phyloP scores from a whole-genome alignment of 2,888 invertebrate species.

The Magallana nippona region DNA sequence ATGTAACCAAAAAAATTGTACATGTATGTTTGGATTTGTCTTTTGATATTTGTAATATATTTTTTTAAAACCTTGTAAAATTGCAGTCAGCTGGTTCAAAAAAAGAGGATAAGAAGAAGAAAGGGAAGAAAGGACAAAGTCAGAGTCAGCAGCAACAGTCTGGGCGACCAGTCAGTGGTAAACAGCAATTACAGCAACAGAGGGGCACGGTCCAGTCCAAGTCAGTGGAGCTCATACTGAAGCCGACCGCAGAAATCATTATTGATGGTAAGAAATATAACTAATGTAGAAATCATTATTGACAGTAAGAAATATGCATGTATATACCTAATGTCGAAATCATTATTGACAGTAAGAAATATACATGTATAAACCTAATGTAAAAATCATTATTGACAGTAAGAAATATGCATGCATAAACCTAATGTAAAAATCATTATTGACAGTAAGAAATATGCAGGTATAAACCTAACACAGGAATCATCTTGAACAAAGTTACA shows the following conservation, averaged over 20 bases:
- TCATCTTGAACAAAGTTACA: too few species aligned
- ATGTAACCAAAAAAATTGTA: too few species aligned
- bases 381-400: neutral
- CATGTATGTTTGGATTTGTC: too few species aligned
- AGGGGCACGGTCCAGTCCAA: conserved; percentile 47
- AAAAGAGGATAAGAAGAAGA: conserved; percentile 77
- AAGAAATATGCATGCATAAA: neutral
- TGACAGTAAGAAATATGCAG: neutral
- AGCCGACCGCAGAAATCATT: conserved; percentile 54
- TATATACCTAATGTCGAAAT: neutral
- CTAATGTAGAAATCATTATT: conserved; percentile 27
- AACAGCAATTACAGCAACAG: conserved; percentile 45
- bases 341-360: neutral
- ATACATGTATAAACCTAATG: too few species aligned
- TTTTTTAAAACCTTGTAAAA: neutral
- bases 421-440: neutral
- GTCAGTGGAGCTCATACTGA: conserved; percentile 57
- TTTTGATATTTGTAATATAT: too few species aligned
- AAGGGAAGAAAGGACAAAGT: conserved; percentile 66
- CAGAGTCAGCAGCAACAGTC: conserved; percentile 52
- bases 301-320: conserved; percentile 45
- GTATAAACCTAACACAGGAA: too few species aligned
- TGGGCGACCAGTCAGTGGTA: conserved; percentile 45
- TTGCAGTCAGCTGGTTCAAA: conserved; percentile 71
- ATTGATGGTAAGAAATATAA: conserved; percentile 50